phyloP scores from a whole-genome alignment of 2,797 vertebrate species.

The Lacerta agilis region DNA sequence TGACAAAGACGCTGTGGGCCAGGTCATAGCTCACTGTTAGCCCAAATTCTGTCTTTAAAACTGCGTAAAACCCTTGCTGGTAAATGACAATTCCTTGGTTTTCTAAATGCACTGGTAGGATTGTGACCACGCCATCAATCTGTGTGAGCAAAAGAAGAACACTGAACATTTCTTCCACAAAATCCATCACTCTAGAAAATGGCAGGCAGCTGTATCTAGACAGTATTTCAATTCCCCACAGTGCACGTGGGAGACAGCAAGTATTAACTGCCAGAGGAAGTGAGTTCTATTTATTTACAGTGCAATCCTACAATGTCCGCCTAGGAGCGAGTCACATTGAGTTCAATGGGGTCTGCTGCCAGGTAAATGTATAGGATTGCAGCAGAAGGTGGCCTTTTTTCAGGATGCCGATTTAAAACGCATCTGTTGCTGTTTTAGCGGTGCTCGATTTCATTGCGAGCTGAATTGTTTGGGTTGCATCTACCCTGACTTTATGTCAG shows the following conservation, averaged over 20 bases:
- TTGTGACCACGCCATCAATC: slow-evolving; percentile 35
- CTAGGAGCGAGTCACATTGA: too few species aligned
- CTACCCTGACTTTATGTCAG: background rate
- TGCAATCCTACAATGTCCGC: too few species aligned
- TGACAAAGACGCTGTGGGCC: slow-evolving; percentile 64
- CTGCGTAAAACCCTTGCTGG: slow-evolving; percentile 74
- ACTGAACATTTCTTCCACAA: too few species aligned
- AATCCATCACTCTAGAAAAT: background rate
- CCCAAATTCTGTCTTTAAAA: slow-evolving; percentile 77
- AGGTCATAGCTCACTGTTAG: slow-evolving; percentile 76
- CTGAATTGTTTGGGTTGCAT: background rate
- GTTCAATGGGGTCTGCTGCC: too few species aligned
- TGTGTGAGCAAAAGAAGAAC: background rate
- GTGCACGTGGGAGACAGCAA: background rate
- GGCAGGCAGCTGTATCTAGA: background rate
- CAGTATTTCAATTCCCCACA: background rate
- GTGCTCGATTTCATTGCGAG: too few species aligned
- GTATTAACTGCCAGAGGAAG: too few species aligned
- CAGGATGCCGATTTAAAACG: too few species aligned
- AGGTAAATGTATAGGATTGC: too few species aligned
- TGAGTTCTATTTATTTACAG: too few species aligned
- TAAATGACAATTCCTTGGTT: slow-evolving; percentile 67
- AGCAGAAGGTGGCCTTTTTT: too few species aligned
- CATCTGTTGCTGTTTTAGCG: too few species aligned
- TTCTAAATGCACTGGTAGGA: slow-evolving; percentile 66